Conservation (phyloP, 2,113 vertebrate species). For the Myrmecophaga tridactyla region DNA sequence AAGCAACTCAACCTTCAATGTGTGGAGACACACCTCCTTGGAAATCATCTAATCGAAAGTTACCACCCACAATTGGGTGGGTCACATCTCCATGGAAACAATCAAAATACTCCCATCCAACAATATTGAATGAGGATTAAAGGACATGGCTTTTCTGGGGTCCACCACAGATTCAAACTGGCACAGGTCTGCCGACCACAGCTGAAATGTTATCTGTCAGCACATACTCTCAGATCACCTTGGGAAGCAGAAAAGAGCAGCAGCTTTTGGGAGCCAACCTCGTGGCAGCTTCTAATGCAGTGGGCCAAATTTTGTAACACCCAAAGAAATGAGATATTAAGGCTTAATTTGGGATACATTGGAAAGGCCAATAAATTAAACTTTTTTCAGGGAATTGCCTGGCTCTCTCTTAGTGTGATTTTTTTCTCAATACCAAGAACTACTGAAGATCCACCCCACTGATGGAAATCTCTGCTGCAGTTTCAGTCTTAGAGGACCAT, state of each 20-base stretch:
- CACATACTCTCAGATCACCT: background rate
- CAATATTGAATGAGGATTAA: too few species aligned
- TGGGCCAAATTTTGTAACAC: background rate
- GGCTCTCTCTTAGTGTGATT: background rate
- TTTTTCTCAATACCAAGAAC: background rate
- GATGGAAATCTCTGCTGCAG: background rate
- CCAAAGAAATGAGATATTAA: background rate
- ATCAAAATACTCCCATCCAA: too few species aligned
- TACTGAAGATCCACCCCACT: background rate
- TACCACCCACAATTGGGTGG: too few species aligned
- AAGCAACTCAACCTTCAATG: too few species aligned
- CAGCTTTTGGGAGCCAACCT: background rate
- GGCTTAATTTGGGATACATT: background rate
- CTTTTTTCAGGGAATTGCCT: background rate
- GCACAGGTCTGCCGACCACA: background rate
- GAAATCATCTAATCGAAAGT: too few species aligned
- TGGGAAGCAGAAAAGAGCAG: background rate
- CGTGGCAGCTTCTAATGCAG: background rate
- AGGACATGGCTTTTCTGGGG: too few species aligned
- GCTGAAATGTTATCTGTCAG: background rate
- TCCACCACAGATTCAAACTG: too few species aligned
- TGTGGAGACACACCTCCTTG: too few species aligned
- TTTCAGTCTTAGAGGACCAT: background rate
- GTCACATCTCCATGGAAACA: too few species aligned
- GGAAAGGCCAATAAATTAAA: background rate